A percentile compares a stretch with the other conserved stretches of the same genome.
Evolutionary conservation across 2,888 invertebrate genomes (phyloP).

Genomic region (Drosophila eohydei): DNA sequence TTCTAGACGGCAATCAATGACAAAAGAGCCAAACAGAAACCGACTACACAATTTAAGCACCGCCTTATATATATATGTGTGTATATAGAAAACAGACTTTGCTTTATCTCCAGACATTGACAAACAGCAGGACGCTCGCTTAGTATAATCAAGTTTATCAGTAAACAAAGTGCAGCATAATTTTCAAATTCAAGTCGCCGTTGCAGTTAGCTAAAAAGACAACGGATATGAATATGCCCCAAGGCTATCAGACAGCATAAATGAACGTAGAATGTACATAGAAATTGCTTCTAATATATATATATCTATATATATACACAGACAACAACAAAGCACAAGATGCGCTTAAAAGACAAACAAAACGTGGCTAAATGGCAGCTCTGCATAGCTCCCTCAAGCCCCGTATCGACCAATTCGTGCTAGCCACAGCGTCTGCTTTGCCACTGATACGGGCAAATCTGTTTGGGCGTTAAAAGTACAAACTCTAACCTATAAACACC

Average conservation of each 20-base stretch:
- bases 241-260: conserved; percentile 79
- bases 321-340: conserved; percentile 16
- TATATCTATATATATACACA: conserved; percentile 1
- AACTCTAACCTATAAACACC: conserved; percentile 4
- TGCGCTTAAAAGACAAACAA: conserved; percentile 59
- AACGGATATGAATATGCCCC: conserved; percentile 79
- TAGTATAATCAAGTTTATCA: conserved; percentile 52
- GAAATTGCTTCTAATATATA: conserved; percentile 58
- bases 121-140: conserved; percentile 21
- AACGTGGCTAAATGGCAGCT: conserved; percentile 63
- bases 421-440: conserved; percentile 49
- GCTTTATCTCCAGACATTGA: conserved; percentile 45
- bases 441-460: conserved; percentile 65
- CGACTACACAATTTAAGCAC: too few relatives aligned
- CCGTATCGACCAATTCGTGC: conserved; percentile 12
- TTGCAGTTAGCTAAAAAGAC: conserved; percentile 53
- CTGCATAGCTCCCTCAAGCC: background rate
- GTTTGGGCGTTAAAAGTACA: conserved; percentile 51
- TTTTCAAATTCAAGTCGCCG: conserved; percentile 5
- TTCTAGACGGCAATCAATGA: conserved; percentile 38
- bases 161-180: conserved; percentile 49
- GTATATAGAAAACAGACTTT: conserved; percentile 13
- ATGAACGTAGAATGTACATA: conserved; percentile 76
- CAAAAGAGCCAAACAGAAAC: conserved; percentile 10
- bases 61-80: background rate